These are phyloP conservation scores for Trachymyrmex septentrionalis DNA, from an alignment of 1,140 invertebrate genomes.

Conservation along the genomic window DNA sequence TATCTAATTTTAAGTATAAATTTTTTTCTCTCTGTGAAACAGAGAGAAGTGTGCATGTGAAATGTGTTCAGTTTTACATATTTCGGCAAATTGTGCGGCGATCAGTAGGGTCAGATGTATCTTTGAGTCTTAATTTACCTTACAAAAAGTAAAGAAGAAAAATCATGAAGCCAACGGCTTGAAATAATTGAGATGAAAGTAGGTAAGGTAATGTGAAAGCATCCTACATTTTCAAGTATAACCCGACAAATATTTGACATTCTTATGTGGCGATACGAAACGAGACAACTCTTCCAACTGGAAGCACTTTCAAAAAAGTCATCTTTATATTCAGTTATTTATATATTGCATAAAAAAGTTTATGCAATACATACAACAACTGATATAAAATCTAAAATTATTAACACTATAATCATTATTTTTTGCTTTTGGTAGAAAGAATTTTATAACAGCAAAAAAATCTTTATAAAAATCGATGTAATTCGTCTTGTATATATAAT, in stretches of 20 bases:
- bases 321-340: background rate
- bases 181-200: slow-evolving; percentile 28
- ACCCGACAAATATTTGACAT: background rate
- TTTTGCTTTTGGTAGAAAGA: background rate
- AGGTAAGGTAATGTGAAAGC: slow-evolving; percentile 46
- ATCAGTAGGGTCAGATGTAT: background rate
- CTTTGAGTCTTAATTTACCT: background rate
- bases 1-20: too few relatives aligned
- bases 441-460: background rate
- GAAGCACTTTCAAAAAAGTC: background rate
- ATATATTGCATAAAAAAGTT: background rate
- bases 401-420: background rate
- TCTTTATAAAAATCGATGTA: background rate
- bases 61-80: background rate
- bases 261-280: background rate
- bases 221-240: background rate
- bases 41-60: too few relatives aligned
- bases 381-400: background rate
- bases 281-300: too few relatives aligned
- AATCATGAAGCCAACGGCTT: background rate
- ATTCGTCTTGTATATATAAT: background rate
- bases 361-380: background rate
- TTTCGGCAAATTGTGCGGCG: background rate
- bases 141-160: background rate
- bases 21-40: too few relatives aligned